Evolutionary conservation across 2,113 vertebrate species (phyloP).

Genomic region (Podarcis cretensis): DNA sequence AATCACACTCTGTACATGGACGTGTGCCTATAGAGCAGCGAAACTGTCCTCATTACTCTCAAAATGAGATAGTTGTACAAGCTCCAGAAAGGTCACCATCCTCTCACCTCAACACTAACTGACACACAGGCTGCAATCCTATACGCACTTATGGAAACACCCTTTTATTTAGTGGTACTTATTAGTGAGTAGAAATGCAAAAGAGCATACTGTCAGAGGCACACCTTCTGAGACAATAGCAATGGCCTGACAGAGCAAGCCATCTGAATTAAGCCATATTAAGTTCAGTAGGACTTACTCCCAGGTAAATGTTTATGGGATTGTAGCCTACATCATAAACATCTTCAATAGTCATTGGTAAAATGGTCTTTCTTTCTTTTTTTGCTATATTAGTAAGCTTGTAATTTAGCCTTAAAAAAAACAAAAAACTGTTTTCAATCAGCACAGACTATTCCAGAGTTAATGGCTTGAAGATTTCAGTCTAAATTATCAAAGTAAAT

Average conservation of each 20-base stretch:
- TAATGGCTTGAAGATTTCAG: constrained; percentile 11
- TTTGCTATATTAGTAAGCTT: background rate
- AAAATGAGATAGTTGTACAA: background rate
- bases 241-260: no score
- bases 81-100: no score
- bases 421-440: background rate
- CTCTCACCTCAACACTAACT: background rate
- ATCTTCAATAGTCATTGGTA: background rate
- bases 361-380: background rate
- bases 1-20: background rate
- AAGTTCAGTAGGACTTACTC: no score
- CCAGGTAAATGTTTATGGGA: no score
- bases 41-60: background rate
- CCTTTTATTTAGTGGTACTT: no score
- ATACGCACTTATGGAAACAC: background rate
- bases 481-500: constrained; percentile 16
- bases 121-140: background rate
- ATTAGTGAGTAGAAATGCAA: background rate
- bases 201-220: background rate
- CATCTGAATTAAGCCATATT: no score
- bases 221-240: background rate
- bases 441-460: background rate
- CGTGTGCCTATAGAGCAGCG: background rate
- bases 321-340: background rate
- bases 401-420: background rate